phyloP scores from a whole-genome alignment of 2,797 vertebrate species.

The Amblyraja radiata region DNA sequence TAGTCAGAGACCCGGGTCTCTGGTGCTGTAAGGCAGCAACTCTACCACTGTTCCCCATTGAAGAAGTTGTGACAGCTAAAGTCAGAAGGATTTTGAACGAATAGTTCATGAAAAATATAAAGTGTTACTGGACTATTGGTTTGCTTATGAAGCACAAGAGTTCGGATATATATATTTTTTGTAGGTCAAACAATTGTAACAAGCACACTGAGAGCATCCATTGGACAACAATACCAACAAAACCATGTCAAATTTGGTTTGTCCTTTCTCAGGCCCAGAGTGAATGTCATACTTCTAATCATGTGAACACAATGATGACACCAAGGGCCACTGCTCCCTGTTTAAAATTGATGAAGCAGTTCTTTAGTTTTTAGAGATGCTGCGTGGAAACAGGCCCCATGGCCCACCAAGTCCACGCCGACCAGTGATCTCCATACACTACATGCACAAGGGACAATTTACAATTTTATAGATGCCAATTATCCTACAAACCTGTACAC shows the following conservation, averaged over 20 bases:
- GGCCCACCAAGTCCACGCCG: no score
- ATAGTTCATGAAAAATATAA: background rate
- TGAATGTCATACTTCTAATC: background rate
- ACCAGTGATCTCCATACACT: no score
- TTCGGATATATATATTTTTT: background rate
- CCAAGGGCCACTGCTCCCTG: background rate
- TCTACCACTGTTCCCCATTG: background rate
- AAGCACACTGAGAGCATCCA: background rate
- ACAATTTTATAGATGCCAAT: no score
- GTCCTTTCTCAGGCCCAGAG: background rate
- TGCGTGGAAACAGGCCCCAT: no score
- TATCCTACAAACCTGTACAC: no score
- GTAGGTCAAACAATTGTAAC: background rate
- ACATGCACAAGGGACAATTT: no score
- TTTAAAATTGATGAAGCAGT: background rate
- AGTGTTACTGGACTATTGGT: background rate
- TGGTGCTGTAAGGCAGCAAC: no score
- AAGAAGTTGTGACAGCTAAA: background rate
- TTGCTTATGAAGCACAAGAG: background rate
- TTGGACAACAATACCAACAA: background rate
- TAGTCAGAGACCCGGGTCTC: no score
- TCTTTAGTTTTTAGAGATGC: no score
- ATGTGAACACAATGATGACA: background rate
- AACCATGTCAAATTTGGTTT: background rate
- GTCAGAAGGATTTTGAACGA: background rate